These are phyloP conservation scores for Lithosia quadra DNA, from an alignment of 2,888 invertebrate species.

Conservation along the genomic window DNA sequence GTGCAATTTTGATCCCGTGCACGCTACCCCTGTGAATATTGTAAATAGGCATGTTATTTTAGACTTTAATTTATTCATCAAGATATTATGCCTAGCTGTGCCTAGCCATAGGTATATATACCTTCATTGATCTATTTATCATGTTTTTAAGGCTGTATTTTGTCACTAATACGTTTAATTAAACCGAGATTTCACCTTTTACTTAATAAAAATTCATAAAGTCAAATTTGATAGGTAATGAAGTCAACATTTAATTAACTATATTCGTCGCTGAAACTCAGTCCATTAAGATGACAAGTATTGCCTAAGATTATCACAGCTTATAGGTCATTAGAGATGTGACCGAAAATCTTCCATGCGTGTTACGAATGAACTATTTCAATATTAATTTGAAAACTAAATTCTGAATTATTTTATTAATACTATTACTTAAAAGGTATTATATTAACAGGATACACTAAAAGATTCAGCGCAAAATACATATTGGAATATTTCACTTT, in stretches of 20 bases:
- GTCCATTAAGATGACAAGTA: neutral
- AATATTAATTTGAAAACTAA: neutral
- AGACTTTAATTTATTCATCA: too few relatives aligned
- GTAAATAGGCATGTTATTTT: too few relatives aligned
- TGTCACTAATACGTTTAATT: neutral
- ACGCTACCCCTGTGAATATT: too few relatives aligned
- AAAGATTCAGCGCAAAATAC: conserved; percentile 17
- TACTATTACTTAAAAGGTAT: neutral
- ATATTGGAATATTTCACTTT: conserved; percentile 17
- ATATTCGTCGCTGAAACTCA: neutral
- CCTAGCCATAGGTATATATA: too few relatives aligned
- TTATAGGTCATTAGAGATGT: neutral
- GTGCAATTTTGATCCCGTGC: too few relatives aligned
- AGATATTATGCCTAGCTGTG: too few relatives aligned
- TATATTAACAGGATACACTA: conserved; percentile 12
- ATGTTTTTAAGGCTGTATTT: neutral
- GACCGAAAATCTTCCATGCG: neutral
- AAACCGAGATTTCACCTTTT: too few relatives aligned
- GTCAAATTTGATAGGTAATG: neutral
- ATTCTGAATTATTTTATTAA: neutral
- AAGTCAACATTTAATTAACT: neutral
- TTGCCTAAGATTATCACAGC: too few relatives aligned
- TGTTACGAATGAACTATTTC: neutral
- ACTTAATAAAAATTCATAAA: too few relatives aligned
- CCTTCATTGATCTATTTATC: too few relatives aligned